Percentiles rank a stretch among this genome's conserved stretches.
phyloP scores from a whole-genome alignment of 1,140 invertebrate species.

The Hydropsyche tenuis region DNA sequence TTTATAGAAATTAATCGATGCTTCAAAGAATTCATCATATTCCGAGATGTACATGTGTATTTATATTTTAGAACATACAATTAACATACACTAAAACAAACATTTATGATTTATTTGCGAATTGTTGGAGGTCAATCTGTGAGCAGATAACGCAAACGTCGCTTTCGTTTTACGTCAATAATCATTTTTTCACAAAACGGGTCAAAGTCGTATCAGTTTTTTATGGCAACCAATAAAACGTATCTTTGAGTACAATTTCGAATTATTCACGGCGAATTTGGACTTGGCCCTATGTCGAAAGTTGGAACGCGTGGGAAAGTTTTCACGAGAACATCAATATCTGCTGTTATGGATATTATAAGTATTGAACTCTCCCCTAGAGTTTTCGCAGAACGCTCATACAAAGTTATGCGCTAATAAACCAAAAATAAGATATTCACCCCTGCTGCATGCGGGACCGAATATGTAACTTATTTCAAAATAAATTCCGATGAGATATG shows the following conservation, averaged over 20 bases:
- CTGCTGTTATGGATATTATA: no score
- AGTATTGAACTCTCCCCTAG: no score
- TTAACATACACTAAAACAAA: neutral
- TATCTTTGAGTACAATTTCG: neutral
- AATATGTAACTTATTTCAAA: neutral
- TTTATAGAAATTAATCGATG: slow-evolving; percentile 5
- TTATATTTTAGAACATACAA: no score
- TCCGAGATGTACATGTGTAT: no score
- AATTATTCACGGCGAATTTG: slow-evolving; percentile 7
- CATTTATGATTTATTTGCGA: neutral
- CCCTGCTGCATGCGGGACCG: neutral
- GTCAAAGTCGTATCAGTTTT: slow-evolving; percentile 1
- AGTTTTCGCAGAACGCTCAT: neutral
- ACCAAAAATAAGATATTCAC: slow-evolving; percentile 29
- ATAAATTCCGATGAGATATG: neutral
- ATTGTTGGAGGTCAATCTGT: neutral
- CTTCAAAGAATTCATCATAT: neutral
- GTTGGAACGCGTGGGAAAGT: neutral
- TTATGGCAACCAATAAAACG: neutral
- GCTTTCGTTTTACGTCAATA: neutral
- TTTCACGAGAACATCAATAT: neutral
- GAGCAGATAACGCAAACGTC: neutral
- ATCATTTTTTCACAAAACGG: neutral
- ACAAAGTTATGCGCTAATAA: slow-evolving; percentile 24
- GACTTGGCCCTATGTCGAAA: neutral